These are phyloP conservation scores for Stomatorhinus ivindoensis DNA, from an alignment of 2,113 vertebrate species.

Conservation along the genomic window DNA sequence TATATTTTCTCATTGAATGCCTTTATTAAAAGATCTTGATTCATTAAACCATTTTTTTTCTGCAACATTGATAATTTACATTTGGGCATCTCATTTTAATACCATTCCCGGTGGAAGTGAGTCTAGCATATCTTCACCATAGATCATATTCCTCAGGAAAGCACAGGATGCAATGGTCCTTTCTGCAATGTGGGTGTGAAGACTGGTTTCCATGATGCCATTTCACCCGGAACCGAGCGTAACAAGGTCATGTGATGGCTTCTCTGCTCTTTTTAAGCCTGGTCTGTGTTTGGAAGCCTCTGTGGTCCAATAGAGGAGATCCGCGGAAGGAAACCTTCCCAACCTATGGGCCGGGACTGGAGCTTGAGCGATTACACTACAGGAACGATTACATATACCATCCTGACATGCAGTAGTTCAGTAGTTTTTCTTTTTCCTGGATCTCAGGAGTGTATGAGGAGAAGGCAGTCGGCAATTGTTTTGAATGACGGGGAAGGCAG, in stretches of 20 bases:
- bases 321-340: not conserved
- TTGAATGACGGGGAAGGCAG: not conserved
- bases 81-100: not conserved
- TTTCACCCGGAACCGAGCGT: not conserved
- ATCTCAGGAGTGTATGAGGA: not conserved
- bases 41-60: not conserved
- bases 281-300: not conserved
- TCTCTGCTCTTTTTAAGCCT: not conserved
- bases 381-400: not conserved
- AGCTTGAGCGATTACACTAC: not conserved
- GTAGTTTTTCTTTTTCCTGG: not conserved
- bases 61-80: not conserved
- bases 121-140: not conserved
- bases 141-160: not conserved
- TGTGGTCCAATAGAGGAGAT: not conserved
- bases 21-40: not conserved
- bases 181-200: not conserved
- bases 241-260: not conserved
- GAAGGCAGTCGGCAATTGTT: not conserved
- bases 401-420: not conserved
- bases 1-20: constrained; percentile 3
- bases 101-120: not conserved
- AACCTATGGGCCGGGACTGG: no score
- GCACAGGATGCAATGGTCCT: not conserved
- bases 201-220: not conserved